These are phyloP conservation scores for Eulemur albifrons DNA, from an alignment of 2,797 vertebrate species.

Conservation along the genomic window DNA sequence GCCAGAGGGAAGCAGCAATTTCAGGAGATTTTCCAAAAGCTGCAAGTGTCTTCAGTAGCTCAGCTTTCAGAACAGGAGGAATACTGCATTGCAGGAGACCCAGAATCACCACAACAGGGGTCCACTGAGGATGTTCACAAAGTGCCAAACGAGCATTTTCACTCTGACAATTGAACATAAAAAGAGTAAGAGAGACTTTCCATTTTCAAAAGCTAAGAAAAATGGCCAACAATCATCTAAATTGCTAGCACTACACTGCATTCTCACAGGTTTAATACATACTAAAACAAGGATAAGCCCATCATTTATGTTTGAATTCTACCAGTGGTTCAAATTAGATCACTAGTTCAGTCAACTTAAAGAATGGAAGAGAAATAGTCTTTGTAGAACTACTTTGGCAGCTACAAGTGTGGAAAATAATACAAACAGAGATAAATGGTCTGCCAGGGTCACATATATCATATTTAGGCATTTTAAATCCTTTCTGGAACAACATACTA, in stretches of 20 bases:
- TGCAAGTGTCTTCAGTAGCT: constrained; percentile 92
- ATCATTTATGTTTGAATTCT: not conserved
- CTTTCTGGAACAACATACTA: constrained; percentile 5
- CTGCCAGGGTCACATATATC: not conserved
- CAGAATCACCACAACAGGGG: constrained; percentile 94
- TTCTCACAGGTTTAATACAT: not conserved
- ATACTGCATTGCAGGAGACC: constrained; percentile 97
- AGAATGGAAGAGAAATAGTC: not conserved
- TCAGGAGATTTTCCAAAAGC: constrained; percentile 99
- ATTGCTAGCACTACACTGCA: not conserved
- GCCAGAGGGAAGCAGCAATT: constrained; percentile 97
- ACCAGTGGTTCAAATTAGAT: not conserved
- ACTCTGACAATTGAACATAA: constrained; percentile 85
- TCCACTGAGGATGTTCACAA: constrained; percentile 99
- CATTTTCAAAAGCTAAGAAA: constrained; percentile 77
- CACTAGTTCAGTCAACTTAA: not conserved
- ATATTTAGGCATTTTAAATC: not conserved
- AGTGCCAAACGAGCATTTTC: constrained; percentile 97
- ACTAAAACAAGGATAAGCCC: not conserved
- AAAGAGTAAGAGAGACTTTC: constrained; percentile 73
- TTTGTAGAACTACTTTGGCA: not conserved
- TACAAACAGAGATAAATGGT: not conserved
- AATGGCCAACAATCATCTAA: not conserved
- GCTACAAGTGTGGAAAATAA: not conserved
- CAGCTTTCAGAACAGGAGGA: constrained; percentile 93